Evolutionary conservation across 2,113 vertebrate species (phyloP).

Genomic region (Alouatta palliata): DNA sequence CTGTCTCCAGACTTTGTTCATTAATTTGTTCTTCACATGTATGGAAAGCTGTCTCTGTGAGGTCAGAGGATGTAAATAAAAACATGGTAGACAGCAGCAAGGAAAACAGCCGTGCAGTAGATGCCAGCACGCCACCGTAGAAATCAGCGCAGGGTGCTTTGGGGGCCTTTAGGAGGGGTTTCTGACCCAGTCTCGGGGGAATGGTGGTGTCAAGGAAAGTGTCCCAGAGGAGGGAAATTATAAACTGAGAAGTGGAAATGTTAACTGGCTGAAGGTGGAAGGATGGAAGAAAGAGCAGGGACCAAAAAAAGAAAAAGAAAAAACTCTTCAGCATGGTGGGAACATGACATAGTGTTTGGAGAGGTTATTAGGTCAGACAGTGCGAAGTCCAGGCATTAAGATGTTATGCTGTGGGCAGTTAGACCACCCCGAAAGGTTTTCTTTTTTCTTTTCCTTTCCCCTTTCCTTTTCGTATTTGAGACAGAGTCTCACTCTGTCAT

Average conservation of each 20-base stretch:
- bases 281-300: not conserved
- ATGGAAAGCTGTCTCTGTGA: not conserved
- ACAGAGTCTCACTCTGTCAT: too few relatives aligned
- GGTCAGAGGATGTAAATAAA: not conserved
- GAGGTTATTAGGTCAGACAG: not conserved
- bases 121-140: not conserved
- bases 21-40: not conserved
- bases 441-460: not conserved
- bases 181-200: not conserved
- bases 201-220: not conserved
- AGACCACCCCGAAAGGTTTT: not conserved
- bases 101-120: not conserved
- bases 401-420: too few relatives aligned
- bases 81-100: not conserved
- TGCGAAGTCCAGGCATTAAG: not conserved
- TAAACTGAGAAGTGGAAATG: not conserved
- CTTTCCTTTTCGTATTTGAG: too few relatives aligned
- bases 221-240: not conserved
- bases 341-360: fast-evolving
- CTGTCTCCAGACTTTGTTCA: not conserved
- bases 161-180: not conserved
- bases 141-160: not conserved
- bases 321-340: not conserved
- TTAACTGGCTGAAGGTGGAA: not conserved
- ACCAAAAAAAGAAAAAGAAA: not conserved